Conservation (phyloP, 2,113 vertebrate genomes). For the Emydura subglobosa region DNA sequence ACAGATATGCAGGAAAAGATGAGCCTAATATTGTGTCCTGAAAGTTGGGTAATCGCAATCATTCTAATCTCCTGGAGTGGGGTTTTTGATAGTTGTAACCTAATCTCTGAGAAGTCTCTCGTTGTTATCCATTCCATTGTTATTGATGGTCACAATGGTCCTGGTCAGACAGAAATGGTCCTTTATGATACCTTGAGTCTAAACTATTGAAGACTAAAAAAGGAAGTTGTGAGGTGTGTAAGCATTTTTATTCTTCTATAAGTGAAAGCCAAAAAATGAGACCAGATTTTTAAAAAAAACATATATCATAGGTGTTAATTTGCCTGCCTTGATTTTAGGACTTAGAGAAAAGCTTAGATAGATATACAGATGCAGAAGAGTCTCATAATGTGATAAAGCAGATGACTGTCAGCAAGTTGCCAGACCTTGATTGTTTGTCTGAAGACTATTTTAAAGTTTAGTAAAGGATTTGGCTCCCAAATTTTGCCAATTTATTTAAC, state of each 20-base stretch:
- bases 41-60: neutral
- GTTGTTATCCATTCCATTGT: neutral
- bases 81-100: fast-evolving
- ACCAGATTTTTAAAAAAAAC: neutral
- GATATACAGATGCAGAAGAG: neutral
- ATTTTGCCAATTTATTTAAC: neutral
- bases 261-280: neutral
- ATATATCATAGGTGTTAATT: neutral
- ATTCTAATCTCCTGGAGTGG: neutral
- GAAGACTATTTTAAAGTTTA: neutral
- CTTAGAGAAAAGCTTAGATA: neutral
- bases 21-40: neutral
- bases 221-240: neutral
- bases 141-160: neutral
- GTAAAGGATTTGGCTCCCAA: neutral
- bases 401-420: neutral
- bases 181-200: neutral
- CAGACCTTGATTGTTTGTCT: neutral
- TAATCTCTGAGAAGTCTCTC: neutral
- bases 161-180: neutral
- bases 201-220: neutral
- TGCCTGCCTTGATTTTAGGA: neutral
- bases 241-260: too few relatives aligned
- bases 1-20: neutral
- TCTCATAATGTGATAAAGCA: neutral